Percentiles rank a stretch among this genome's conserved stretches.
phyloP scores from a whole-genome alignment of 2,113 vertebrate species.

The Tragulus kanchil region DNA sequence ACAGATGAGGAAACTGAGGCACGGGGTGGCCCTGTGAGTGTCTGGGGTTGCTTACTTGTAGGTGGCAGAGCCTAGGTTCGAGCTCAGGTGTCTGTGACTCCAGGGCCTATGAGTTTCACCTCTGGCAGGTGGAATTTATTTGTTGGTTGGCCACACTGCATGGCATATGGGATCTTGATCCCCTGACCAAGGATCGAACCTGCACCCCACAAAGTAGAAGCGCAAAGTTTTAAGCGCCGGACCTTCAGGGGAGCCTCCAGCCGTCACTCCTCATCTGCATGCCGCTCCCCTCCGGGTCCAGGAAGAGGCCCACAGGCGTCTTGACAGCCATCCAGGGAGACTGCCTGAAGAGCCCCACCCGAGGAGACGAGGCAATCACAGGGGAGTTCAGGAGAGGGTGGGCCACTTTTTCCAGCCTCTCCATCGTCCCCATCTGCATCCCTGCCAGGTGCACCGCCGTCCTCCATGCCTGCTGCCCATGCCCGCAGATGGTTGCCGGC shows the following conservation, averaged over 20 bases:
- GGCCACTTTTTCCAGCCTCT: neutral
- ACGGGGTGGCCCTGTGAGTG: neutral
- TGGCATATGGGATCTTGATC: neutral
- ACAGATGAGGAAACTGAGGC: neutral
- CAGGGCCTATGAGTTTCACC: neutral
- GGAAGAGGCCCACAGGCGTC: neutral
- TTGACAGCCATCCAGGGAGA: neutral
- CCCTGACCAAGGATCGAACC: neutral
- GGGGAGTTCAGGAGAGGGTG: neutral
- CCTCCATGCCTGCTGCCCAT: accelerated
- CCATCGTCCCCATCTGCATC: neutral
- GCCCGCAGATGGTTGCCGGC: accelerated
- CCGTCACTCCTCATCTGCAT: neutral
- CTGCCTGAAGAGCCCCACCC: neutral
- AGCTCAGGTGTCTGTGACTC: too few species aligned
- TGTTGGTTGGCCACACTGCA: neutral
- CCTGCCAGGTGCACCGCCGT: accelerated
- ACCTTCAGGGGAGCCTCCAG: neutral
- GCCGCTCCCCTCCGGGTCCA: neutral
- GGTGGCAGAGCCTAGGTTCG: too few species aligned
- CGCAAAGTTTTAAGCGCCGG: neutral
- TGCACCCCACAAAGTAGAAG: neutral
- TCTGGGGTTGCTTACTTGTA: too few species aligned
- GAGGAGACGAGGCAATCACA: neutral
- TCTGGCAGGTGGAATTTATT: neutral